Evolutionary conservation across 2,888 invertebrate species (phyloP).

Genomic region (Uloborus plumipes): DNA sequence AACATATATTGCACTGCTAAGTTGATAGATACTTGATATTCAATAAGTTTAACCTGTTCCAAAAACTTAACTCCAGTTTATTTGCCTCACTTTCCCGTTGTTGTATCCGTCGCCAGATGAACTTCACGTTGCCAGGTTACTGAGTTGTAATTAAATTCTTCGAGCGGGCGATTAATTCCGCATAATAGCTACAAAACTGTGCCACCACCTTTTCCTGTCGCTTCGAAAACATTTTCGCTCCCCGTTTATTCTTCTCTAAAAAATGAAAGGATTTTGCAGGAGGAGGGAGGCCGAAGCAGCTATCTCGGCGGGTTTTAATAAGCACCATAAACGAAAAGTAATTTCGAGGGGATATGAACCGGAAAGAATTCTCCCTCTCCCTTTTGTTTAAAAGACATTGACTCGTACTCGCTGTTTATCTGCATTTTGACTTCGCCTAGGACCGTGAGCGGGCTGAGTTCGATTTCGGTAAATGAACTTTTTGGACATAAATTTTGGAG

Average conservation of each 20-base stretch:
- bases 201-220: conserved; percentile 24
- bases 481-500: too few species aligned
- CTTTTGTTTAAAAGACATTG: conserved; percentile 31
- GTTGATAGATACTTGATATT: too few species aligned
- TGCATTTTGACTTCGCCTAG: too few species aligned
- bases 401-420: neutral
- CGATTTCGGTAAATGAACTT: too few species aligned
- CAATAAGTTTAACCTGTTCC: too few species aligned
- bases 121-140: conserved; percentile 51
- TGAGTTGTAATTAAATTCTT: conserved; percentile 62
- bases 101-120: neutral
- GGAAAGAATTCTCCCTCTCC: conserved; percentile 13
- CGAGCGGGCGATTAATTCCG: conserved; percentile 51
- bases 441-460: too few species aligned
- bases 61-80: neutral
- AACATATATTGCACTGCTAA: too few species aligned
- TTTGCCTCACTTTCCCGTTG: conserved; percentile 18
- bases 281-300: neutral
- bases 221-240: conserved; percentile 11
- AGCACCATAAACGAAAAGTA: conserved; percentile 58
- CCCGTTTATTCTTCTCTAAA: conserved; percentile 1
- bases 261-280: neutral
- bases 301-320: conserved; percentile 53
- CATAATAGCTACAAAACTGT: conserved; percentile 49
- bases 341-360: conserved; percentile 29